These are phyloP conservation scores for Actinia equina DNA, from an alignment of 64 coral and sea anemone species.

Conservation along the genomic window DNA sequence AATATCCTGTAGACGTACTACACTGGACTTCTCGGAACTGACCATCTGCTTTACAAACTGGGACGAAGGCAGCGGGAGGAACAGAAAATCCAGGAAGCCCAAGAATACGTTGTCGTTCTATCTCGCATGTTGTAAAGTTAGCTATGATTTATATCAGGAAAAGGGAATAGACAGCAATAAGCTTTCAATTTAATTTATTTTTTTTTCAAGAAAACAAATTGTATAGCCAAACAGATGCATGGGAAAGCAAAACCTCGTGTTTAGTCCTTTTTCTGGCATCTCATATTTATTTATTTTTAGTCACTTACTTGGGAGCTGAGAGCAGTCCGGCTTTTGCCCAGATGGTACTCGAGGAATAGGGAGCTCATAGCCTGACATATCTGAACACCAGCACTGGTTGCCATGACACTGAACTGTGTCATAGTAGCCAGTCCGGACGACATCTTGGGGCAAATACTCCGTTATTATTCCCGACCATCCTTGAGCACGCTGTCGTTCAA, in stretches of 20 bases:
- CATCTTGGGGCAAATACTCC: slow-evolving; percentile 37
- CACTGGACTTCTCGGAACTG: slow-evolving; percentile 63
- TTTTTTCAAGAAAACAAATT: neutral
- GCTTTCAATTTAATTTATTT: neutral
- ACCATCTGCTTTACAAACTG: slow-evolving; percentile 64
- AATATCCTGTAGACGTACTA: slow-evolving; percentile 27
- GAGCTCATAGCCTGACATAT: slow-evolving; percentile 54
- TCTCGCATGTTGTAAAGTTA: slow-evolving; percentile 51
- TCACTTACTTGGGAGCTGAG: slow-evolving; percentile 14
- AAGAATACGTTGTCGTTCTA: slow-evolving; percentile 42
- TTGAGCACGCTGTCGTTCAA: slow-evolving; percentile 36
- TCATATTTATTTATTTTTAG: neutral
- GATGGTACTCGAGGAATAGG: slow-evolving; percentile 30
- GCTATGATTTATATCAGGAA: neutral
- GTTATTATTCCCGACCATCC: slow-evolving; percentile 26
- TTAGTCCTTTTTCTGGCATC: neutral
- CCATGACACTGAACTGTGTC: slow-evolving; percentile 37
- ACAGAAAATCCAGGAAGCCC: slow-evolving; percentile 45
- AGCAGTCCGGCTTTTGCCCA: slow-evolving; percentile 34
- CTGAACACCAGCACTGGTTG: slow-evolving; percentile 53
- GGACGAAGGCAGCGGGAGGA: slow-evolving; percentile 35
- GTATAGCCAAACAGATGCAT: neutral
- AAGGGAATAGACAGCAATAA: neutral
- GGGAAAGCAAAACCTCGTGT: too few relatives aligned
- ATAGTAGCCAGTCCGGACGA: slow-evolving; percentile 29